phyloP scores from a whole-genome alignment of 2,888 invertebrate genomes.

The Protonemura montana region DNA sequence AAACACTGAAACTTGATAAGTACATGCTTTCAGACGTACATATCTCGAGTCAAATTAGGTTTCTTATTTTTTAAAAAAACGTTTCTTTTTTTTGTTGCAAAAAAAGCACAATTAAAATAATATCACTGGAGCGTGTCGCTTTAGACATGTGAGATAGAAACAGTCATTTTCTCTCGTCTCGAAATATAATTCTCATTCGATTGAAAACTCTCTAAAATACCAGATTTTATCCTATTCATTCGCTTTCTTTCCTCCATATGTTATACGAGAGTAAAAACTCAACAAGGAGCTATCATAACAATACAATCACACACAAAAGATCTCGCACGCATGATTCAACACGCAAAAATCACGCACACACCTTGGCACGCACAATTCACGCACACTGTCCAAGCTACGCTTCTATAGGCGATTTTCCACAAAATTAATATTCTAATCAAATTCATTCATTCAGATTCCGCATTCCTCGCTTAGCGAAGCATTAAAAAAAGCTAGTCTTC shows the following conservation, averaged over 20 bases:
- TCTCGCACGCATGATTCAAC: neutral
- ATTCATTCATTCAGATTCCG: neutral
- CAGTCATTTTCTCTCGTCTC: neutral
- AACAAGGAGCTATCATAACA: neutral
- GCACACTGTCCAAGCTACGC: neutral
- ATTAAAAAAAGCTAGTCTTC: neutral
- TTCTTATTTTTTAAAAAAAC: neutral
- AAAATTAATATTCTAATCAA: neutral
- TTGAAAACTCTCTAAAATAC: constrained; percentile 12
- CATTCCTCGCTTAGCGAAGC: neutral
- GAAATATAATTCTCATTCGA: constrained; percentile 12
- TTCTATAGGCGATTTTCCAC: neutral
- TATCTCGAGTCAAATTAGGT: neutral
- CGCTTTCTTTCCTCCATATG: neutral
- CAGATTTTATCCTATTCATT: constrained; percentile 3
- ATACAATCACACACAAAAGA: neutral
- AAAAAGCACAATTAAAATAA: neutral
- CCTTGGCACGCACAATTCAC: neutral
- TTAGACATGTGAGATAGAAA: neutral
- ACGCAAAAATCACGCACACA: neutral
- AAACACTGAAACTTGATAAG: neutral
- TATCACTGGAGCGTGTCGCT: neutral
- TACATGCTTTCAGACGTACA: neutral
- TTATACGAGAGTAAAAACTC: neutral
- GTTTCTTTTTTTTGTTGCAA: neutral